phyloP scores from a whole-genome alignment of 2,888 invertebrate species.

The Tachina grossa region DNA sequence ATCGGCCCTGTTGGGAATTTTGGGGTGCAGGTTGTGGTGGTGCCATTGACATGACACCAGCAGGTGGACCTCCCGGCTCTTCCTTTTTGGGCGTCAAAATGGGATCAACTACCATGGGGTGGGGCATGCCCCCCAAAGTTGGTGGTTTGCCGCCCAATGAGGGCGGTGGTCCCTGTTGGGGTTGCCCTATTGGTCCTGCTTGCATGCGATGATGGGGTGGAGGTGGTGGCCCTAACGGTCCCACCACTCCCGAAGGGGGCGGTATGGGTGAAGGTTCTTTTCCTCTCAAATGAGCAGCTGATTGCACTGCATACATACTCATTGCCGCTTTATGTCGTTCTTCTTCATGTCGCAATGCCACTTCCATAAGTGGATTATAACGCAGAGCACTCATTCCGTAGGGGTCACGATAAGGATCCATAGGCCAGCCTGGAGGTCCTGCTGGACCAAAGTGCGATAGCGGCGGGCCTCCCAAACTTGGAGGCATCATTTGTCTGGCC shows the following conservation, averaged over 20 bases:
- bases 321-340: conserved; percentile 91
- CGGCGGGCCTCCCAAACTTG: conserved; percentile 83
- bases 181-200: conserved; percentile 64
- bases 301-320: conserved; percentile 87
- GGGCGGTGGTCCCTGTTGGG: conserved; percentile 58
- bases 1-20: conserved; percentile 77
- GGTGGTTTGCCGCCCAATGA: conserved; percentile 70
- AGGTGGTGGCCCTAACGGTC: conserved; percentile 78
- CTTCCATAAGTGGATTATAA: conserved; percentile 91
- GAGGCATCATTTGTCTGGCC: conserved; percentile 84
- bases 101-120: conserved; percentile 77
- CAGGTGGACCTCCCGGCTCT: conserved; percentile 73
- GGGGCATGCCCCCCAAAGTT: conserved; percentile 74
- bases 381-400: conserved; percentile 87
- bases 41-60: conserved; percentile 75
- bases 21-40: conserved; percentile 75
- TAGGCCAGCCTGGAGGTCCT: conserved; percentile 84
- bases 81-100: conserved; percentile 72
- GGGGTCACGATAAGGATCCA: conserved; percentile 87
- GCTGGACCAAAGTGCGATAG: conserved; percentile 86
- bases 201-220: conserved; percentile 81
- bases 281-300: conserved; percentile 81
- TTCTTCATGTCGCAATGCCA: conserved; percentile 90
- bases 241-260: conserved; percentile 78
- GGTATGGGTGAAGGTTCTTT: conserved; percentile 83